Evolutionary conservation across 2,888 invertebrate species (phyloP).

Genomic region (Zhuqinia jingwanae): DNA sequence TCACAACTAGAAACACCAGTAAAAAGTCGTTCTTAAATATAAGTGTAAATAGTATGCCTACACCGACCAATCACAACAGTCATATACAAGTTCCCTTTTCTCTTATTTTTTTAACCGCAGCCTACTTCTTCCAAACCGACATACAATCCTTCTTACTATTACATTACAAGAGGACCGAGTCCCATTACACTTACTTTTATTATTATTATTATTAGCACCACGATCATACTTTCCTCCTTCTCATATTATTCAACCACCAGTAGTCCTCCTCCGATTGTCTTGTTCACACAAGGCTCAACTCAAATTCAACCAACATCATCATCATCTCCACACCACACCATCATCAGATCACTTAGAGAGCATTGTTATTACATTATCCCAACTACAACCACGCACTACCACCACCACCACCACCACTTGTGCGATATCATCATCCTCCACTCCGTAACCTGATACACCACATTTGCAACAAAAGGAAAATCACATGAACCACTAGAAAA

Average conservation of each 20-base stretch:
- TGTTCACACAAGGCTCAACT: constrained; percentile 62
- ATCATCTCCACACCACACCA: constrained; percentile 15
- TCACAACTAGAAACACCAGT: no score
- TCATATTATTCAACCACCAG: constrained; percentile 12
- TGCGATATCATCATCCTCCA: neutral
- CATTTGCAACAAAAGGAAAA: constrained; percentile 14
- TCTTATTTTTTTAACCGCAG: neutral
- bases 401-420: constrained; percentile 10
- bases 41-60: no score
- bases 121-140: neutral
- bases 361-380: constrained; percentile 41
- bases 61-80: no score
- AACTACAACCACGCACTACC: neutral
- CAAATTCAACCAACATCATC: constrained; percentile 2
- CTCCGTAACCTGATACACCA: neutral
- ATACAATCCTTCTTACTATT: constrained; percentile 22
- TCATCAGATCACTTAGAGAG: constrained; percentile 31
- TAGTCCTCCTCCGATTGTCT: constrained; percentile 24
- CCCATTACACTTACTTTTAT: constrained; percentile 42
- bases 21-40: no score
- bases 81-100: neutral
- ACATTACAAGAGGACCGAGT: neutral
- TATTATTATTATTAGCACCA: constrained; percentile 18
- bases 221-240: neutral
- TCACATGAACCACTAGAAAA: neutral